Percentiles rank a stretch among this genome's conserved stretches.
These are phyloP conservation scores for Drosophila subquinaria DNA, from an alignment of 2,888 invertebrate species.

Conservation along the genomic window DNA sequence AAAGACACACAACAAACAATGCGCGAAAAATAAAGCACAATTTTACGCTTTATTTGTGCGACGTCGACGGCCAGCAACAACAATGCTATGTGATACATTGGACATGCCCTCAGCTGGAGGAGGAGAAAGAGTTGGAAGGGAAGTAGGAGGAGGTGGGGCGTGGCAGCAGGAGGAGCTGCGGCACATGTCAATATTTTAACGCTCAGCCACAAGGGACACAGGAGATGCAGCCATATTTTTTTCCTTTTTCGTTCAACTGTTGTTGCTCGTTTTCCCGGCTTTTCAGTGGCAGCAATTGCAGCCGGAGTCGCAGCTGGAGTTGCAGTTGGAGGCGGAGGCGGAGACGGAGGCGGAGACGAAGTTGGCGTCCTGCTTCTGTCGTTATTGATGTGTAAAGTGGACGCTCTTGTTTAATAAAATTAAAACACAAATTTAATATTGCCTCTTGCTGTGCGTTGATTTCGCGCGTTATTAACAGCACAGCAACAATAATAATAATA, in stretches of 20 bases:
- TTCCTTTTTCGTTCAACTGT: constrained; percentile 8
- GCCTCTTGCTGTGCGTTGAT: constrained; percentile 49
- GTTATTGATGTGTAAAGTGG: constrained; percentile 81
- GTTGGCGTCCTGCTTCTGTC: constrained; percentile 37
- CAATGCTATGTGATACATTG: constrained; percentile 56
- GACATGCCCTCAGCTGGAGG: constrained; percentile 9
- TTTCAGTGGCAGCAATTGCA: constrained; percentile 32
- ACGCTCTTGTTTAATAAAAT: constrained; percentile 79
- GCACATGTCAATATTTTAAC: constrained; percentile 81
- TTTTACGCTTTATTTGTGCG: constrained; percentile 77
- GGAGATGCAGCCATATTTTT: constrained; percentile 54
- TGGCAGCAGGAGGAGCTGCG: background rate
- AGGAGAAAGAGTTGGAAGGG: background rate
- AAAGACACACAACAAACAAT: constrained; percentile 61
- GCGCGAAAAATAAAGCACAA: constrained; percentile 62
- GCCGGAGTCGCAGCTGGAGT: constrained; percentile 11
- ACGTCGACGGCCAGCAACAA: constrained; percentile 30
- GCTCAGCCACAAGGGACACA: constrained; percentile 63
- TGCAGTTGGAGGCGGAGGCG: constrained; percentile 1
- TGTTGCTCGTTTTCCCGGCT: constrained; percentile 24
- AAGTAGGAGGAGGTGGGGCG: background rate
- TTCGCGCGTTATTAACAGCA: constrained; percentile 49
- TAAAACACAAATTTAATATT: constrained; percentile 75
- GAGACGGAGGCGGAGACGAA: constrained; percentile 24
- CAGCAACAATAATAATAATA: constrained; percentile 1